Conservation (phyloP, 1,140 invertebrate species). For the Campoletis sonorensis region DNA sequence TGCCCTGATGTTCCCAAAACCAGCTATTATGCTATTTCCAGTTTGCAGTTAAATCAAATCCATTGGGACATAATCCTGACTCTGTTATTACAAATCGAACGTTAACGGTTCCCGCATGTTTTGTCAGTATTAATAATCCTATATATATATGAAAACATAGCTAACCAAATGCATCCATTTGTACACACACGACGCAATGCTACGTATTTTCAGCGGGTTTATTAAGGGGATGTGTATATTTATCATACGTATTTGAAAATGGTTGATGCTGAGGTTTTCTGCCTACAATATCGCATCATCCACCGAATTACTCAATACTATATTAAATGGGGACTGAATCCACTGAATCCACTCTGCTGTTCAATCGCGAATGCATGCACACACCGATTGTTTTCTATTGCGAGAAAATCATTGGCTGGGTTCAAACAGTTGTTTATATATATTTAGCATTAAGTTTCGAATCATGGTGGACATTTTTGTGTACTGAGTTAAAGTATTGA, state of each 20-base stretch:
- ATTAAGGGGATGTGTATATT: neutral
- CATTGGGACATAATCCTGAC: neutral
- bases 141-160: conserved; percentile 47
- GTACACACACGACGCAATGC: neutral
- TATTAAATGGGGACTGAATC: neutral
- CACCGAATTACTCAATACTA: neutral
- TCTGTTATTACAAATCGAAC: conserved; percentile 8
- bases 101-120: conserved; percentile 29
- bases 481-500: neutral
- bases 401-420: neutral
- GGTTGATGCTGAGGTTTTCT: neutral
- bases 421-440: neutral
- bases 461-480: neutral
- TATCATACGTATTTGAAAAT: neutral
- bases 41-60: neutral
- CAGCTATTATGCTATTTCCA: neutral
- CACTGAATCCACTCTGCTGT: neutral
- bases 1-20: too few relatives aligned
- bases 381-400: neutral
- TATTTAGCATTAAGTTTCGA: neutral
- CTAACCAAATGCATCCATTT: conserved; percentile 25
- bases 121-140: conserved; percentile 49
- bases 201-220: conserved; percentile 11
- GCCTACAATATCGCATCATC: neutral
- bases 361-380: neutral